phyloP scores from a whole-genome alignment of 2,888 invertebrate genomes.

The Lordiphosa andalusiaca region DNA sequence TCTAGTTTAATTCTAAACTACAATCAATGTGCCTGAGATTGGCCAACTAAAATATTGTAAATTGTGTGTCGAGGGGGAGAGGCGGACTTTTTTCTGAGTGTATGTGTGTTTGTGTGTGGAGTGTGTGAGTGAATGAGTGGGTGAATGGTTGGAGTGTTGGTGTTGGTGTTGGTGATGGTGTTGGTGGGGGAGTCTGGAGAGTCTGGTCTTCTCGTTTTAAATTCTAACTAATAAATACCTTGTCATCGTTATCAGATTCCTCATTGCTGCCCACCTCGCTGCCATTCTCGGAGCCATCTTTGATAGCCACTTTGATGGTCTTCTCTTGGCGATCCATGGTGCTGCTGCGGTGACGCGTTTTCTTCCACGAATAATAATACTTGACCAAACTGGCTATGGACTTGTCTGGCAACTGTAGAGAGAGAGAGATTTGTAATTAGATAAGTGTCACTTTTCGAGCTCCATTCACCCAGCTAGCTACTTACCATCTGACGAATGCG shows the following conservation, averaged over 20 bases:
- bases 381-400: constrained; percentile 97
- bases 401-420: constrained; percentile 93
- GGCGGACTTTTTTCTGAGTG: not conserved
- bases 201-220: constrained; percentile 23
- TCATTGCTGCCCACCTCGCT: constrained; percentile 91
- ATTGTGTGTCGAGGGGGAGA: too few species aligned
- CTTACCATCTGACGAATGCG: constrained; percentile 97
- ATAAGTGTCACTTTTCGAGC: too few species aligned
- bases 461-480: not conserved
- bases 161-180: constrained; percentile 4
- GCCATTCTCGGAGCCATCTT: constrained; percentile 88
- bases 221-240: constrained; percentile 83
- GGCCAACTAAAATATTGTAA: too few species aligned
- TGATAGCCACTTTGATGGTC: constrained; percentile 79
- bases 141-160: constrained; percentile 6
- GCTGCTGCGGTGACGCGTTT: constrained; percentile 94
- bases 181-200: constrained; percentile 14
- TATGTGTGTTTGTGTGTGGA: constrained; percentile 8
- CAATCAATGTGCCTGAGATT: too few species aligned
- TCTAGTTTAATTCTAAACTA: too few species aligned
- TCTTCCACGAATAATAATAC: constrained; percentile 99
- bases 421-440: not conserved
- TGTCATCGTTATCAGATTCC: constrained; percentile 94
- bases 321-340: constrained; percentile 93
- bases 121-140: constrained; percentile 3